Percentiles rank a stretch among this genome's conserved stretches.
phyloP scores from a whole-genome alignment of 2,797 vertebrate genomes.

The Cheirogaleus major region DNA sequence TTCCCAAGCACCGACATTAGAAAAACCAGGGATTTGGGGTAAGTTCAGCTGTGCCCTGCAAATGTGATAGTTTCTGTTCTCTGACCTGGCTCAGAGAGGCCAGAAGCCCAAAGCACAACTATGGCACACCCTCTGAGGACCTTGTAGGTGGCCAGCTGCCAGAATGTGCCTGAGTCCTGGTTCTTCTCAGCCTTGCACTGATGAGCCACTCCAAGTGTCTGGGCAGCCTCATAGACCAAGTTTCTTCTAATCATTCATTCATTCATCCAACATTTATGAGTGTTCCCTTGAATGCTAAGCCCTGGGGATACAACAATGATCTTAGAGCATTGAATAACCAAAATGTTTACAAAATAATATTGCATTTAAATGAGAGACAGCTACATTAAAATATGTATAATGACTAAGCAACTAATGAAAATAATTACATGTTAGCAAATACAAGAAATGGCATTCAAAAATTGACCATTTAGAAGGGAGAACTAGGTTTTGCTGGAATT shows the following conservation, averaged over 20 bases:
- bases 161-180: background rate
- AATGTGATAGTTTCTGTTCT: background rate
- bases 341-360: background rate
- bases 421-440: background rate
- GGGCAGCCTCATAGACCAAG: background rate
- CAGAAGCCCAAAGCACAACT: background rate
- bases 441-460: background rate
- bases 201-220: background rate
- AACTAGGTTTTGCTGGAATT: background rate
- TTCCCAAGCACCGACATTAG: background rate
- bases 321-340: background rate
- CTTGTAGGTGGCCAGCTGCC: background rate
- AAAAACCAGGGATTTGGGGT: background rate
- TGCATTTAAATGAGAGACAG: background rate
- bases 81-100: background rate
- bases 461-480: background rate
- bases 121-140: background rate
- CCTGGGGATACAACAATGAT: background rate
- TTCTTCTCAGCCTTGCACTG: background rate
- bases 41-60: background rate
- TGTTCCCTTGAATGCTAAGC: background rate
- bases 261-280: background rate
- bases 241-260: background rate
- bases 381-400: background rate
- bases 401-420: background rate